Base-by-base conservation (phyloP, 2,888 invertebrate genomes). In the Tetheella fluctuosa region DNA sequence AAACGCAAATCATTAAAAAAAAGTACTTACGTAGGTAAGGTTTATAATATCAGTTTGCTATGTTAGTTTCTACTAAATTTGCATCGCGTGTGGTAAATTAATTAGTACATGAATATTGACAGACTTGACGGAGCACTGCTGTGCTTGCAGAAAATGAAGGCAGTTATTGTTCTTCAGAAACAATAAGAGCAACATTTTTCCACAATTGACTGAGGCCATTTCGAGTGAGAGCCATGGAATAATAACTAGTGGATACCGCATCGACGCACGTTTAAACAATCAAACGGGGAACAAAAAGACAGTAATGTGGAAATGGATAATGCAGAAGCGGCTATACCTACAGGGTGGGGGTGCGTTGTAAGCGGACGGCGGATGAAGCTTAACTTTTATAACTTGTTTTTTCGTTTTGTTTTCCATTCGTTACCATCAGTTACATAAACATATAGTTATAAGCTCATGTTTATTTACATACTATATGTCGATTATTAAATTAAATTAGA, bases 231-330 rank as follows among this genome's bases (percentile, higher is more conserved):
- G 86, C 84, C 74, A 81, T 80, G 89, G 86, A 89, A 89, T 85
- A 89, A 89, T 88, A 90, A 89, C 88, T 85, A 85, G 80, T 86
- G 90, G 88, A 88, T 88, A 90, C 89, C 85, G 86, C 92, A 91
- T 93, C 89, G 91, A 90, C 89, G 90, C 91, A 88, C 91, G 91
- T 87, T 91, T 90, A 92, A 91, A 93, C 91, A 93, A 93, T 92
- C 92, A 90, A 87, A 89, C 84, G 83, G 80, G 77, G 89, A 91
- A 92, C 90, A 92, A 93, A 92, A 93, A 91, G 90, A 88, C 85
- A 85, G 86, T 89, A 90, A 92, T 90, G 91, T 86, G 90, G 85
- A 90, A 89, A 90, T 91, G 91, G 90, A 90, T 91, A 91, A 90
- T 90, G 88, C 88, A 82, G 79, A 76, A 74, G 77, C 81, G 77